Conservation (phyloP, 2,113 vertebrate genomes). For the Xyrauchen texanus region DNA sequence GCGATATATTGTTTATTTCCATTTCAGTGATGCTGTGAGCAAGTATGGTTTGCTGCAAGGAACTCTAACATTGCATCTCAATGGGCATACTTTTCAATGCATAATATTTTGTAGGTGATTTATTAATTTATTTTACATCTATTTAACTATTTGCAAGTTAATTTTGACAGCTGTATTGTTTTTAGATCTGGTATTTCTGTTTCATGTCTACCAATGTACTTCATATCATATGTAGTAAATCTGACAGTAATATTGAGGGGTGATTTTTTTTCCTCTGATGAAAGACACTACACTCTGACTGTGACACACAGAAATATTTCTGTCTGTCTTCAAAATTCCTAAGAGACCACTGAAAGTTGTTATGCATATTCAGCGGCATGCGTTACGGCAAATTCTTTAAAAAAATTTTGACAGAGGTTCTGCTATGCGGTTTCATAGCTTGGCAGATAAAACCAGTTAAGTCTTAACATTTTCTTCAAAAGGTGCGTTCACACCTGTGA, state of each 20-base stretch:
- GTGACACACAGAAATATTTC: not conserved
- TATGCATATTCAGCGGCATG: slow-evolving; percentile 2
- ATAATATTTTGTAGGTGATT: too few relatives aligned
- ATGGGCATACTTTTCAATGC: too few relatives aligned
- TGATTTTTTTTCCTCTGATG: not conserved
- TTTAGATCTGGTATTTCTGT: not conserved
- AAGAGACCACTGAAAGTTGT: not conserved
- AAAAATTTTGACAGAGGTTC: not conserved
- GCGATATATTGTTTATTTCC: too few relatives aligned
- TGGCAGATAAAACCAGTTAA: not conserved
- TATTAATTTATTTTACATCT: too few relatives aligned
- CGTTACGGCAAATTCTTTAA: not conserved
- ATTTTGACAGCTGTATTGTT: too few relatives aligned
- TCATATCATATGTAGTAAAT: not conserved
- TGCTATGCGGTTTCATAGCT: not conserved
- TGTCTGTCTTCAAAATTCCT: not conserved
- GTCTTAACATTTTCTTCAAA: too few relatives aligned
- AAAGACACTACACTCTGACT: not conserved
- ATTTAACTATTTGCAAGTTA: too few relatives aligned
- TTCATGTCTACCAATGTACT: not conserved
- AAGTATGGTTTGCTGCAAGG: too few relatives aligned
- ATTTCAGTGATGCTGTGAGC: too few relatives aligned
- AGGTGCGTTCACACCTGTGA: too few relatives aligned
- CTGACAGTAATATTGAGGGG: not conserved
- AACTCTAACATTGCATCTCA: too few relatives aligned